Conservation (phyloP, 2,888 invertebrate species). For the Brenthis daphne region DNA sequence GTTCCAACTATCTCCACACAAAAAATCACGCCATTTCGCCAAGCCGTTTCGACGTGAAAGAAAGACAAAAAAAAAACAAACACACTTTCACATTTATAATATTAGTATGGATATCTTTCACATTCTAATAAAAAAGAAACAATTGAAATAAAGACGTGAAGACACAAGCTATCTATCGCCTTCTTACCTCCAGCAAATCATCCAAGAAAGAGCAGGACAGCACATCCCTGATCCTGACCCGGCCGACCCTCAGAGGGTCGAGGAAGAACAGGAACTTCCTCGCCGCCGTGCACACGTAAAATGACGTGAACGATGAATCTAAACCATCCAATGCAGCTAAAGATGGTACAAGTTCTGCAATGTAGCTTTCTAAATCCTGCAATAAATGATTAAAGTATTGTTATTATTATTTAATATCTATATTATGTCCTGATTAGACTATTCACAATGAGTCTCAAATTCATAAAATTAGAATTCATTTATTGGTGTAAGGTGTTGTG, state of each 20-base stretch:
- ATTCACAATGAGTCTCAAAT: background rate
- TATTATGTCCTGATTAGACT: too few species aligned
- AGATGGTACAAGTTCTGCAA: slow-evolving; percentile 95
- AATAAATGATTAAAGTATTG: too few species aligned
- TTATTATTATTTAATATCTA: too few species aligned
- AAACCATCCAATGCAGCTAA: slow-evolving; percentile 94
- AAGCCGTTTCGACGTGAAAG: too few species aligned
- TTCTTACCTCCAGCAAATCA: slow-evolving; percentile 90
- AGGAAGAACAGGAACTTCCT: slow-evolving; percentile 98
- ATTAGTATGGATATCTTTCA: too few species aligned
- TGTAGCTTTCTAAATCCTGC: slow-evolving; percentile 97
- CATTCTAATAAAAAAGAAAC: background rate
- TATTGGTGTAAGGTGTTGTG: background rate
- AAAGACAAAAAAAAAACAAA: too few species aligned
- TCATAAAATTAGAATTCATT: background rate
- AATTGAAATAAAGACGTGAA: background rate
- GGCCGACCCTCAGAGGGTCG: slow-evolving; percentile 93
- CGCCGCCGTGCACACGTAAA: slow-evolving; percentile 97
- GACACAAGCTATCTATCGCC: background rate
- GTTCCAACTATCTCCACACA: too few species aligned
- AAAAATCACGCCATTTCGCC: too few species aligned
- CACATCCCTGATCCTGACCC: slow-evolving; percentile 95
- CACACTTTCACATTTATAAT: too few species aligned
- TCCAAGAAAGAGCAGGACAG: slow-evolving; percentile 95
- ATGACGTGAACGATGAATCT: slow-evolving; percentile 96